Percentiles rank a stretch among this genome's conserved stretches.
These are phyloP conservation scores for Nephrotoma flavescens DNA, from an alignment of 2,888 invertebrate species.

Conservation along the genomic window DNA sequence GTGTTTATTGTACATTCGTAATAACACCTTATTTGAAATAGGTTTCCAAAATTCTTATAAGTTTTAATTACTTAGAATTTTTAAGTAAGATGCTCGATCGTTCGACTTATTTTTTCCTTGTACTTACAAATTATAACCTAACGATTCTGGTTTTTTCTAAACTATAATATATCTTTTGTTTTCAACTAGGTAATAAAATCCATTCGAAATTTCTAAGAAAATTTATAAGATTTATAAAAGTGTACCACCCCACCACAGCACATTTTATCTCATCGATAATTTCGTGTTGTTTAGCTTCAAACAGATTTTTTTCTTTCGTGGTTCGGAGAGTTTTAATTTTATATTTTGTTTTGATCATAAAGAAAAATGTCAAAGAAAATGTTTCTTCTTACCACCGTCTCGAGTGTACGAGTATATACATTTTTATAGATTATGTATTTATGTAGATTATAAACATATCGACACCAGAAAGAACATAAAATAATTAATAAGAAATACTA, in stretches of 20 bases:
- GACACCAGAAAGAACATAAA: not conserved
- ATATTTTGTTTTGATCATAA: not conserved
- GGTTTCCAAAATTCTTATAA: not conserved
- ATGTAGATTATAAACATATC: not conserved
- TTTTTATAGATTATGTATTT: not conserved
- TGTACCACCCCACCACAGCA: not conserved
- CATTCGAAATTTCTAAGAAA: not conserved
- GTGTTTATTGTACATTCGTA: not conserved
- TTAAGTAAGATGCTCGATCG: not conserved
- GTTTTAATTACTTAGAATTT: not conserved
- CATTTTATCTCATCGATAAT: not conserved
- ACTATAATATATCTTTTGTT: not conserved
- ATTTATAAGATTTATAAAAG: not conserved
- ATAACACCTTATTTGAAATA: not conserved
- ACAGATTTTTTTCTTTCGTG: not conserved
- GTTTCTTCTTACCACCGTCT: not conserved
- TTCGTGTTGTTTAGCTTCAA: not conserved
- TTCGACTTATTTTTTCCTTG: not conserved
- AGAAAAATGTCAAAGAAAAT: not conserved
- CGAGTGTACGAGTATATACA: not conserved
- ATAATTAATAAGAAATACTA: not conserved
- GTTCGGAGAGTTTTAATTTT: not conserved
- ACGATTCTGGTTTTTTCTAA: not conserved
- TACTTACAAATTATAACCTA: not conserved
- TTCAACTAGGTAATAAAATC: not conserved